Percentiles rank a stretch among this genome's conserved stretches.
Conservation (phyloP, 2,888 invertebrate species). For the Limenitis arthemis region DNA sequence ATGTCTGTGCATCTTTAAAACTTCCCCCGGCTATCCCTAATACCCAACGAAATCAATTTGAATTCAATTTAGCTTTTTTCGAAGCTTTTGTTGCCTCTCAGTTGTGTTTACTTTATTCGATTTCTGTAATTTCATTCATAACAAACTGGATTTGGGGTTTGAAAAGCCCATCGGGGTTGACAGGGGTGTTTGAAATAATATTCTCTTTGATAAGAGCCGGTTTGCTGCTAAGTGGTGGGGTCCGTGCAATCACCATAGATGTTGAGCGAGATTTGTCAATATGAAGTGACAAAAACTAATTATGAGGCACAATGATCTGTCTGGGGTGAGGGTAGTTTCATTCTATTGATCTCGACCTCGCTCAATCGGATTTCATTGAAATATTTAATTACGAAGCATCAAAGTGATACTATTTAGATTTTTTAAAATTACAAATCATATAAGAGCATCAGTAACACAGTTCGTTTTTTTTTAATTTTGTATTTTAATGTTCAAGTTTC, state of each 20-base stretch:
- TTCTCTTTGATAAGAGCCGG: constrained; percentile 71
- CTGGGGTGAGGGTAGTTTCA: constrained; percentile 38
- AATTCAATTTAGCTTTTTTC: constrained; percentile 71
- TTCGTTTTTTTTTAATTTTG: too few relatives aligned
- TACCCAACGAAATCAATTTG: constrained; percentile 71
- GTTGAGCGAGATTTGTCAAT: constrained; percentile 64
- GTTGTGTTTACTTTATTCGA: constrained; percentile 73
- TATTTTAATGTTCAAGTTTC: too few relatives aligned
- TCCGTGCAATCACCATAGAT: constrained; percentile 41
- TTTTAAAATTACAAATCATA: neutral
- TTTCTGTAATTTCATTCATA: constrained; percentile 73
- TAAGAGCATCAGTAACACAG: too few relatives aligned
- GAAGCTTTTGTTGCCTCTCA: constrained; percentile 70
- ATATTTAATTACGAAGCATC: neutral
- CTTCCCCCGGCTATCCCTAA: constrained; percentile 67
- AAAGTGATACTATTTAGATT: neutral
- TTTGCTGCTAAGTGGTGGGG: constrained; percentile 58
- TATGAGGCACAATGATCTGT: constrained; percentile 59
- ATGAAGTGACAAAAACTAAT: constrained; percentile 72
- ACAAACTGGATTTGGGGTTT: constrained; percentile 71
- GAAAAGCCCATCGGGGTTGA: constrained; percentile 67
- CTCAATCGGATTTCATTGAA: constrained; percentile 1
- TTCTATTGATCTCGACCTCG: constrained; percentile 2
- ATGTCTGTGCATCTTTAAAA: constrained; percentile 51
- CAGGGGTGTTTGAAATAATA: constrained; percentile 72